Base-by-base conservation (phyloP, 1,140 invertebrate species). In the Atopsyche davidsoni region DNA sequence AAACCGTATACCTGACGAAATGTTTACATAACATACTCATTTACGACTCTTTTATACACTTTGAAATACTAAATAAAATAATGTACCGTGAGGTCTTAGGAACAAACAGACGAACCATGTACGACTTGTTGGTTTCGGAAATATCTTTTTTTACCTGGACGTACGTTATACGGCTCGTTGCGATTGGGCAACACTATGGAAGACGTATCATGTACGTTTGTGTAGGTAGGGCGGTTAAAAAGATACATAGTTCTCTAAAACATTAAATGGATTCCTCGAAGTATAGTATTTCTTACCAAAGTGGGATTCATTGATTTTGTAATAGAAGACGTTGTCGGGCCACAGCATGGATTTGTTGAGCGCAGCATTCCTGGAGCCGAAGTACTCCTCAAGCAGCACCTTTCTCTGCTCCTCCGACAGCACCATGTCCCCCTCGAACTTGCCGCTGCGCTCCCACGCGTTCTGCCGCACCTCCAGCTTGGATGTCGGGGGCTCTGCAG, bases 301-400 rank as follows among this genome's bases (percentile, higher is more conserved):
- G 61, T 82, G 76, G 44, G 78, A 69, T 16, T 72, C 69, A 35
- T 78, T 70, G n/a, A 85, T 82, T 31, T 75, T 75, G 54, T 79
- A 81, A 17, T 82, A 76, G 3, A 86, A 75, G 36, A 79, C 69
- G 32, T 78, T 82, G 40, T 76, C 69, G 0, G 75, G 75, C 83
- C 83, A 86, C 25, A 74, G 71, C n/a, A 70, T 70, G 2, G 70
- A 70, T 14, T 70, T 71, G 56, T 83, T 75, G 10, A 76, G 60
- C n/a, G 84, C 59, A 2, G 79, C 82, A 50, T 85, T 83, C 48
- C 78, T 63, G 9, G 72, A 65, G 1, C 73, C 60, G 3, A 70
- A 67, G 22, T 50, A 50, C 35, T 69, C 62, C 34, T 70, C 60
- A 1, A 75, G 62, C 25, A 76, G 68, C 28, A 69, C 60, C 2